These are phyloP conservation scores for Embidobia sp. DNA, from an alignment of 2,888 invertebrate species.

Conservation along the genomic window DNA sequence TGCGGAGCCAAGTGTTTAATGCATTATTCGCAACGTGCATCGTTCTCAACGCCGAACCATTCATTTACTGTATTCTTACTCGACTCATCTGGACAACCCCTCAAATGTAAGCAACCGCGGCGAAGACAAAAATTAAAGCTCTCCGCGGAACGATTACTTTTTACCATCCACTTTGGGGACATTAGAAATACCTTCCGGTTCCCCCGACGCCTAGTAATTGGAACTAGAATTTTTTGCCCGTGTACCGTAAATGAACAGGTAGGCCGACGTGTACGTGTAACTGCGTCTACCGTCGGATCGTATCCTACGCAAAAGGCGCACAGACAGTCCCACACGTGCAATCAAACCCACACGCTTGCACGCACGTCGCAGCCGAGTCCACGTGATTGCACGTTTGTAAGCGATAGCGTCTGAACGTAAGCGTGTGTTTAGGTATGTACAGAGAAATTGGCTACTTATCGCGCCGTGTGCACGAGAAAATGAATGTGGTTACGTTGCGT, in stretches of 20 bases:
- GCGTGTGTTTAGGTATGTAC: slow-evolving; percentile 46
- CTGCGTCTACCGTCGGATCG: neutral
- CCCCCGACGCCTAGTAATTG: neutral
- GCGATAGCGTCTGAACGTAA: slow-evolving; percentile 41
- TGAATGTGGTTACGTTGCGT: slow-evolving; percentile 65
- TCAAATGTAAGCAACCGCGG: too few species aligned
- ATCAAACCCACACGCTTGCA: neutral
- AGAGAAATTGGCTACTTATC: slow-evolving; percentile 62
- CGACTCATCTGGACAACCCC: too few species aligned
- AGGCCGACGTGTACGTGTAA: slow-evolving; percentile 1
- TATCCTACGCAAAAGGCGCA: slow-evolving; percentile 6
- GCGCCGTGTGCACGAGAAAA: slow-evolving; percentile 58
- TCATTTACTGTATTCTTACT: too few species aligned
- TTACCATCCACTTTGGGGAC: neutral
- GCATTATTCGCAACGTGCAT: too few species aligned
- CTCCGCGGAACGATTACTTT: too few species aligned
- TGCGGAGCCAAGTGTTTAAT: too few species aligned
- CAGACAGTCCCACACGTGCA: too few species aligned
- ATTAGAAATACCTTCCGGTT: slow-evolving; percentile 1
- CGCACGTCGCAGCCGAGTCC: slow-evolving; percentile 10
- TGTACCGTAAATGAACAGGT: slow-evolving; percentile 12
- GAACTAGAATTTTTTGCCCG: slow-evolving; percentile 6
- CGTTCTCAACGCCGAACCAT: too few species aligned
- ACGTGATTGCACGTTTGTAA: slow-evolving; percentile 52
- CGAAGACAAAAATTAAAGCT: too few species aligned